These are phyloP conservation scores for Porites evermanni DNA, from an alignment of 92 coral and sea anemone genomes.

Conservation along the genomic window DNA sequence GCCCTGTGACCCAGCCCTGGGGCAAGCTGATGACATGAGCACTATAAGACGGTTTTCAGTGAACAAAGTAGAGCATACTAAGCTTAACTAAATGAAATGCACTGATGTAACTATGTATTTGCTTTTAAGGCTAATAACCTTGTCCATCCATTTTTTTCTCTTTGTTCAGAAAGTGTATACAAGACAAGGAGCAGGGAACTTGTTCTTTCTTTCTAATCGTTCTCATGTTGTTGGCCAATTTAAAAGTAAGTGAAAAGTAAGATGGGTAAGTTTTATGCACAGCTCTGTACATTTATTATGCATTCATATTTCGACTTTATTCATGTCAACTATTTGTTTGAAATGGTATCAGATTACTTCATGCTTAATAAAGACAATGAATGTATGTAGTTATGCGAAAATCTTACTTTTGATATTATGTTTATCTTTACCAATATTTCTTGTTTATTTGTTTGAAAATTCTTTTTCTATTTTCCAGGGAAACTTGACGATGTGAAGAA, in stretches of 20 bases:
- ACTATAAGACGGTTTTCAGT: too few species aligned
- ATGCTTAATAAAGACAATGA: too few species aligned
- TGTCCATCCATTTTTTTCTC: neutral
- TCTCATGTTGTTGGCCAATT: slow-evolving; percentile 39
- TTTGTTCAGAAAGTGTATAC: slow-evolving; percentile 46
- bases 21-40: too few species aligned
- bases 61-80: too few species aligned
- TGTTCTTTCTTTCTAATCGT: slow-evolving; percentile 63
- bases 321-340: too few species aligned
- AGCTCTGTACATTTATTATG: too few species aligned
- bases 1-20: too few species aligned
- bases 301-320: too few species aligned
- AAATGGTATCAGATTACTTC: too few species aligned
- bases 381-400: neutral
- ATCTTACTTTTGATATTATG: neutral
- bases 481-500: slow-evolving; percentile 45
- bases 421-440: neutral
- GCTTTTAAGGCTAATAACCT: neutral
- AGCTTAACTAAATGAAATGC: too few species aligned
- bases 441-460: neutral
- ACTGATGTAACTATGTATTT: neutral
- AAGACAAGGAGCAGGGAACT: slow-evolving; percentile 52
- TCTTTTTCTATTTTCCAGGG: slow-evolving; percentile 15
- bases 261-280: neutral
- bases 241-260: slow-evolving; percentile 35